Conservation (phyloP, 1,140 invertebrate genomes). For the Trinorchestia longiramus region DNA sequence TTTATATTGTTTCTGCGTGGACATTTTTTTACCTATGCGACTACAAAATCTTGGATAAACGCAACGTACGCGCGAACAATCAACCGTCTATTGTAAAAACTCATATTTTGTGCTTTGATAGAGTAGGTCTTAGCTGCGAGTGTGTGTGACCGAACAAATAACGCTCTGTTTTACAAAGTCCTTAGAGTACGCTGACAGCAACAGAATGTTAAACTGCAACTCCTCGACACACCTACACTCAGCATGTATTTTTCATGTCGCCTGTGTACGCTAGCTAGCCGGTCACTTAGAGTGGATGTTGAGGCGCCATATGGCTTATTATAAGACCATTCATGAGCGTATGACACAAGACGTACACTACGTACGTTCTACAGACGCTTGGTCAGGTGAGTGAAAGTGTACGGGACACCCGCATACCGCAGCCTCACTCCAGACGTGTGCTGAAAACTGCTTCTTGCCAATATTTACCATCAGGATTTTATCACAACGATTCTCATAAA, state of each 20-base stretch:
- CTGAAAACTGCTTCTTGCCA: neutral
- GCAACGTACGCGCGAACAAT: neutral
- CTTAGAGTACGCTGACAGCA: neutral
- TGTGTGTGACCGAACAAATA: neutral
- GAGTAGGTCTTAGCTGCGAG: neutral
- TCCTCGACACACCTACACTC: neutral
- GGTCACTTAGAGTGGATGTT: neutral
- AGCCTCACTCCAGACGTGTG: neutral
- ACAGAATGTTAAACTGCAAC: neutral
- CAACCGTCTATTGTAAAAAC: neutral
- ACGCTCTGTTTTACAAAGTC: neutral
- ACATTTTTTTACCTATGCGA: neutral
- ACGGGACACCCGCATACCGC: neutral
- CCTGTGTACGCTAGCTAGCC: neutral
- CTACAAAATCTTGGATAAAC: neutral
- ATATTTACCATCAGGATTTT: neutral
- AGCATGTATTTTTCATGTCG: neutral
- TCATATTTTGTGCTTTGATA: neutral
- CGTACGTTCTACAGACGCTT: neutral
- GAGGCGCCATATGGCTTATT: conserved; percentile 1
- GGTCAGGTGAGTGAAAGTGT: neutral
- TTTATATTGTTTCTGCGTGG: neutral
- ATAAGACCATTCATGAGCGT: conserved; percentile 27
- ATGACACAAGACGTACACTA: conserved; percentile 6
- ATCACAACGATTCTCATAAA: neutral